Evolutionary conservation across 2,113 vertebrate genomes (phyloP), one percentile per base, ranked within the genome.

Genomic region (Xyrauchen texanus): DNA sequence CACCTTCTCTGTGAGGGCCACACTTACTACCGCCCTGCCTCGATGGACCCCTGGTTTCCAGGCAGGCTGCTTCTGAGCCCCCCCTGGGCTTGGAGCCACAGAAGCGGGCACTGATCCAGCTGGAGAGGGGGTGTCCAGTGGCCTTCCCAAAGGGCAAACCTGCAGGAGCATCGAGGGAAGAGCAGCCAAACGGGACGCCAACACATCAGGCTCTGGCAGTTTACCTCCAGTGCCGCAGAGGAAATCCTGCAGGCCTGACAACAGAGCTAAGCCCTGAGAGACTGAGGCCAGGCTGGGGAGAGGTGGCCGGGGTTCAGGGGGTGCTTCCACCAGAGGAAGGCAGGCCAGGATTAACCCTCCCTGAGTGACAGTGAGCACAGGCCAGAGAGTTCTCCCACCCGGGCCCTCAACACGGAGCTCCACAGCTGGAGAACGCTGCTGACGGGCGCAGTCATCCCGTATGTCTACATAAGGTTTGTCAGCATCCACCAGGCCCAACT

Each of bases 81-180:
- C 94, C 16, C 82, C 85, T 0, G 58, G 70, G 55, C 91, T 86
- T 72, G 80, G 53, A 34, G 88, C 75, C 55, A 86, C 66, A 47
- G 86, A 58, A 45, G 61, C 69, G 61, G 85, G 80, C 0, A 74
- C 77, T 4, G 78, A 55, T 49, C 88, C 93, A 47, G 78, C 78
- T 73, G 86, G 88, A 42, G 94, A 94, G 51, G 93, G 94, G 51
- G 94, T 87, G 85, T 97, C 95, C 69, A 96, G 86, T 0, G 96
- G 93, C 68, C 93, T 96, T 62, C 96, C 97, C 68, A 98, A 91
- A 0, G 95, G 97, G 88, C 96, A 99, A 79, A 94, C 85, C 81
- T 96, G 94, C 51, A 95, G 83, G 52, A 99, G 88, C 68, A 96
- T 85, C n/a, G 87, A 87, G 2, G 94, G 92, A 42, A 99, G 88